Evolutionary conservation across 2,113 vertebrate species (phyloP).

Genomic region (Tupaia tana): DNA sequence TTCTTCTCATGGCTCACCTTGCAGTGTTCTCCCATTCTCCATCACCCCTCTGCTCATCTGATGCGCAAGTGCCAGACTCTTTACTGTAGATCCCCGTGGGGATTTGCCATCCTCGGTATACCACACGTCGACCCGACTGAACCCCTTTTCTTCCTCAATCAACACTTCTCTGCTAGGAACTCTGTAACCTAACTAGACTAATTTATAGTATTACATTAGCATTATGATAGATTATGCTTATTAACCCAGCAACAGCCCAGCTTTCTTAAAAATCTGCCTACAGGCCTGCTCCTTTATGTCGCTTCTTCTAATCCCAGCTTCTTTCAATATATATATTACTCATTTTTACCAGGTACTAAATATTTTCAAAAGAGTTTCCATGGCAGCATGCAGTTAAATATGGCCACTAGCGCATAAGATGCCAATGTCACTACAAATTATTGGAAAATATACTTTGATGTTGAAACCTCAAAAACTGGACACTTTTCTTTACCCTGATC

Average conservation of each 20-base stretch:
- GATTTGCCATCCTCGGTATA: neutral
- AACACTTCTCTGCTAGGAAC: conserved; percentile 10
- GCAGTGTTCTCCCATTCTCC: neutral
- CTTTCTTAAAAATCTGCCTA: conserved; percentile 7
- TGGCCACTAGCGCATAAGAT: neutral
- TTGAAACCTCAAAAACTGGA: neutral
- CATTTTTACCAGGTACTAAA: neutral
- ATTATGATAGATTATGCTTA: conserved; percentile 32
- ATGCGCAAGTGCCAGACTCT: neutral
- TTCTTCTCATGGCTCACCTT: neutral
- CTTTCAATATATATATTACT: neutral
- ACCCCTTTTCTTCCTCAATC: neutral
- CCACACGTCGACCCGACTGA: neutral
- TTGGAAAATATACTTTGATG: neutral
- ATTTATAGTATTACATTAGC: conserved; percentile 34
- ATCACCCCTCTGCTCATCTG: neutral
- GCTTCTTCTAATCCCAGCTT: neutral
- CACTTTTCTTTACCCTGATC: neutral
- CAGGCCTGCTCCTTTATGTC: neutral
- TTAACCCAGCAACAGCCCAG: neutral
- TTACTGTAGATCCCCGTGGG: neutral
- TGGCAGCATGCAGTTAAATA: neutral
- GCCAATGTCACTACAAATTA: neutral
- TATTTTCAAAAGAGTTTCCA: neutral
- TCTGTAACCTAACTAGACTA: conserved; percentile 22